Conservation (phyloP, 2,888 invertebrate genomes). For the Xestia ashworthii region DNA sequence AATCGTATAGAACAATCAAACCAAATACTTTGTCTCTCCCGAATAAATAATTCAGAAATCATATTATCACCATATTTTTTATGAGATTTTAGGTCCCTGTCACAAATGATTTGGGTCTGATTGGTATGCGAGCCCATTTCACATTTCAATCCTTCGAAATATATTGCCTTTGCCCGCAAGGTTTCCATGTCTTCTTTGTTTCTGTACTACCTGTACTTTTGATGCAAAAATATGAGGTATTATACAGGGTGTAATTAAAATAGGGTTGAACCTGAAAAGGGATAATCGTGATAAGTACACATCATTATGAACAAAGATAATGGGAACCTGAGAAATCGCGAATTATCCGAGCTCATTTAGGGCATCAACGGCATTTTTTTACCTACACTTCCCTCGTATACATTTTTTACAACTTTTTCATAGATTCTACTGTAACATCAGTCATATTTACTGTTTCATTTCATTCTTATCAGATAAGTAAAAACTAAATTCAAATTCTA, state of each 20-base stretch:
- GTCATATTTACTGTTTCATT: background rate
- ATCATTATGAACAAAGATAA: background rate
- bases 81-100: constrained; percentile 31
- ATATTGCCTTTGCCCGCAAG: constrained; percentile 15
- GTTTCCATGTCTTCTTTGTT: constrained; percentile 13
- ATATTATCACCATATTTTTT: constrained; percentile 21
- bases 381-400: background rate
- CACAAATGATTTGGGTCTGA: constrained; percentile 53
- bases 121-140: constrained; percentile 45
- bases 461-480: background rate
- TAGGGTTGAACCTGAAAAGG: background rate
- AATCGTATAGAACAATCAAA: background rate
- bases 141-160: constrained; percentile 35
- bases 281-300: background rate
- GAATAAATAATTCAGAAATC: constrained; percentile 32
- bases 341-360: background rate
- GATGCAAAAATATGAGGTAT: background rate
- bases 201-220: constrained; percentile 10
- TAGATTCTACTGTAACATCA: background rate
- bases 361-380: background rate
- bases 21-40: background rate
- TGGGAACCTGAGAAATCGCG: background rate
- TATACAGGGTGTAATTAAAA: background rate
- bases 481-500: background rate
- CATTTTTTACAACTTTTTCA: background rate